phyloP scores from a whole-genome alignment of 2,888 invertebrate species.

The Scaptomyza parva region DNA sequence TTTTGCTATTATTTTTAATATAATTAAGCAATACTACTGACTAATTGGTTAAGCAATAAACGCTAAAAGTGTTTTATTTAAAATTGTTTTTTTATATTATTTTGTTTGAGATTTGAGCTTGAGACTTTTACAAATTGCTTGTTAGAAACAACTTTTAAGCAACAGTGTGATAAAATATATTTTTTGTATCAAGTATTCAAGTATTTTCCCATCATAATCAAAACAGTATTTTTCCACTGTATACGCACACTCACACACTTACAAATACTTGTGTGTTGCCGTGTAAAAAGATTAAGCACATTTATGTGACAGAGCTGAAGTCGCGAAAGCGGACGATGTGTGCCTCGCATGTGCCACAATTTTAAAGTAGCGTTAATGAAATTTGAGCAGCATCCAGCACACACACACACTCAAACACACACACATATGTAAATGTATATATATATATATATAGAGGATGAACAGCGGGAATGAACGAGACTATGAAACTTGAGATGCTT shows the following conservation, averaged over 20 bases:
- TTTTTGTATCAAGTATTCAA: neutral
- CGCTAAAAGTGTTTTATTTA: no score
- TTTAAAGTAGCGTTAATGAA: conserved; percentile 76
- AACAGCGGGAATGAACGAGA: conserved; percentile 4
- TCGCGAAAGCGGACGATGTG: conserved; percentile 27
- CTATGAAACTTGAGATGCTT: conserved; percentile 2
- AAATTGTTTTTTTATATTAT: no score
- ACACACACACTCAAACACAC: neutral
- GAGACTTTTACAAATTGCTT: no score
- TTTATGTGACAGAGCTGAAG: conserved; percentile 66
- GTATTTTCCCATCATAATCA: conserved; percentile 7
- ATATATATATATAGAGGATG: neutral
- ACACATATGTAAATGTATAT: neutral
- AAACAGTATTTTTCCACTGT: conserved; percentile 22
- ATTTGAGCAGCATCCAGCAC: conserved; percentile 56
- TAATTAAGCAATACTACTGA: no score
- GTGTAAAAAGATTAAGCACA: conserved; percentile 75
- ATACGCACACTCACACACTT: neutral
- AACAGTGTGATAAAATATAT: neutral
- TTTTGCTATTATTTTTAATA: no score
- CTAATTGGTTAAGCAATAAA: no score
- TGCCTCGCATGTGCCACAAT: conserved; percentile 72
- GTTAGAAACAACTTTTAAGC: neutral
- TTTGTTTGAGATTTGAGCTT: no score
- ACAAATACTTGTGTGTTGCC: conserved; percentile 26